phyloP scores from a whole-genome alignment of 2,888 invertebrate genomes.

The Nephrotoma appendiculata region DNA sequence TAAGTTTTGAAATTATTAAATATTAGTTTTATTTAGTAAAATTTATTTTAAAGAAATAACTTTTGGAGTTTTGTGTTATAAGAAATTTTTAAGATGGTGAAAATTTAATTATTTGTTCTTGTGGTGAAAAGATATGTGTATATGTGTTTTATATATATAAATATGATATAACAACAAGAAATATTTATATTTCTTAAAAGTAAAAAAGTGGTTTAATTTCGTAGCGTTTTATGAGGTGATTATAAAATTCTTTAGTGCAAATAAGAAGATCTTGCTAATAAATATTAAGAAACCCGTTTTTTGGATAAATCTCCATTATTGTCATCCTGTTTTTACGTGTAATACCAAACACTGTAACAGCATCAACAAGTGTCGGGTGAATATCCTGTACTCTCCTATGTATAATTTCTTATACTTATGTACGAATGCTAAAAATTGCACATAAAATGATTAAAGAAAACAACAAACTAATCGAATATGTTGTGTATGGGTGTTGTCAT shows the following conservation, averaged over 20 bases:
- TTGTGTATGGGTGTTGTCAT: neutral
- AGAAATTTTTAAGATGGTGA: neutral
- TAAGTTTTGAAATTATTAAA: neutral
- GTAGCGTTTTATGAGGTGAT: neutral
- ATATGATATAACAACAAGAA: neutral
- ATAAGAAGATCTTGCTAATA: neutral
- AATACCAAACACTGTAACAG: neutral
- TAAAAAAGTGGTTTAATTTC: neutral
- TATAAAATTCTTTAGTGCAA: neutral
- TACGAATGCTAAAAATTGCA: neutral
- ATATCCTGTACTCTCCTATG: neutral
- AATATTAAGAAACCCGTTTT: neutral
- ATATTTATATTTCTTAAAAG: neutral
- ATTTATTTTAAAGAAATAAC: neutral
- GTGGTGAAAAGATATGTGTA: neutral
- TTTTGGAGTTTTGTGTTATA: neutral
- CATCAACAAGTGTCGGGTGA: neutral
- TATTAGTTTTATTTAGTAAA: neutral
- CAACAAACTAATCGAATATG: neutral
- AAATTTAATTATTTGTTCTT: neutral
- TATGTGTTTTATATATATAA: neutral
- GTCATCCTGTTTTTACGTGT: neutral
- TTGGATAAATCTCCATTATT: neutral
- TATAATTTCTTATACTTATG: neutral
- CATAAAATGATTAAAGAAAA: neutral